Base-by-base conservation (phyloP, 2,888 invertebrate genomes). In the Vesta saturnalis region DNA sequence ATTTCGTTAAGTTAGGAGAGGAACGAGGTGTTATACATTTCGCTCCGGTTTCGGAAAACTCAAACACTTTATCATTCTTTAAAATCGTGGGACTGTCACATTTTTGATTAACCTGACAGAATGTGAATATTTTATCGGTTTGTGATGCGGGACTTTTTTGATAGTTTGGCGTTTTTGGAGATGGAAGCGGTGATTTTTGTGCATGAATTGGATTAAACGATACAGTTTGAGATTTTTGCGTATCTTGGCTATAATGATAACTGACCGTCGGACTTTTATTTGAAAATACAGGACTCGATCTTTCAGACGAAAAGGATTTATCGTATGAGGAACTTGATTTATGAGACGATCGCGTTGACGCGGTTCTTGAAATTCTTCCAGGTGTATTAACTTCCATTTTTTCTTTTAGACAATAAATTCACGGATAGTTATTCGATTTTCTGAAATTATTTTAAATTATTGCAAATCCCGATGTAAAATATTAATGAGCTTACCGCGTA, bases 301-400 rank as follows among this genome's bases (percentile, higher is more conserved):
- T 75, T 2, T 82, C 80, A 3, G 83, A 80, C 0, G 82, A 82
- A 69, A 79, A 82, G 0, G 79, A 78, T 71, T 82, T 82, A 16
- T 81, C 80, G 10, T 67, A 71, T 10, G 73, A 65, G 12, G 75
- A 72, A 47, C 61, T 74, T 12, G 75, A 75, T 67, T 76, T 74
- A 61, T 78, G 75, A 1, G 80, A 77, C 10, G 81, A 80, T 22
- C 80, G 74, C 12, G 80, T 74, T 16, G 81, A 81, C 56, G 79
- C 78, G 56, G 79, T 79, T 43, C 82, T 76, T 39, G 81, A 80
- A 68, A 82, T 78, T 60, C 74, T 78, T 12, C 80, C 76, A 1
- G 71, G 60, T 52, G 61, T 73, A 57, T 72, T 75, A 19, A 69
- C 58, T 52, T 69, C 69, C 69, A 69, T 69, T 35, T 18, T 47